These are phyloP conservation scores for Pantala flavescens DNA, from an alignment of 1,140 invertebrate genomes.

Conservation along the genomic window DNA sequence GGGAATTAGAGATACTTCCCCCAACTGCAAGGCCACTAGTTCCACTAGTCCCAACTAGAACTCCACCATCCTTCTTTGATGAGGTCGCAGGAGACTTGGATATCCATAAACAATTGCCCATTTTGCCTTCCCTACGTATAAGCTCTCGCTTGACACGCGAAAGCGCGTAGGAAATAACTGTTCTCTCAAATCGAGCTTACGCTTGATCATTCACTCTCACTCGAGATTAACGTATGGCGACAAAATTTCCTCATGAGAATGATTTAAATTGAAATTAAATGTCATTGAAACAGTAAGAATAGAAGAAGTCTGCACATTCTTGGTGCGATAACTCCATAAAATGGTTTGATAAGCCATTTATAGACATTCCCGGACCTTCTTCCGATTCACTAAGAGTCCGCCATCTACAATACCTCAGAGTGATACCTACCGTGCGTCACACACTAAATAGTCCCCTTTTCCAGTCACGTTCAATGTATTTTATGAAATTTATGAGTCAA, in stretches of 20 bases:
- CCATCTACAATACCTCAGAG: neutral
- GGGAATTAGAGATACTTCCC: neutral
- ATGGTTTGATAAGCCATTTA: neutral
- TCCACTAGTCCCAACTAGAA: neutral
- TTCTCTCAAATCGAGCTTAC: too few species aligned
- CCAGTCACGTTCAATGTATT: too few species aligned
- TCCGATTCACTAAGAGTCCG: neutral
- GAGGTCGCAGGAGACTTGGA: conserved; percentile 6
- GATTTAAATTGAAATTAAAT: neutral
- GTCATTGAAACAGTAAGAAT: neutral
- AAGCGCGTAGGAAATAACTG: neutral
- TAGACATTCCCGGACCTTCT: neutral
- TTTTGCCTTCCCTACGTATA: conserved; percentile 13
- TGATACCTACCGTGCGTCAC: neutral
- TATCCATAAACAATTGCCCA: conserved; percentile 22
- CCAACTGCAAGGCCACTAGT: neutral
- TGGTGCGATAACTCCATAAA: neutral
- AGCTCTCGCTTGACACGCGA: neutral
- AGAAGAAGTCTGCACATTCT: neutral
- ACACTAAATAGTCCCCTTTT: neutral
- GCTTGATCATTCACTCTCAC: neutral
- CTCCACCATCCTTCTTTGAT: conserved; percentile 17
- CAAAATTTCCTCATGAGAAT: neutral
- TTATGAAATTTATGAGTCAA: too few species aligned
- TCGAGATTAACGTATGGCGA: neutral